These are phyloP conservation scores for human (Homo sapiens) DNA, from an alignment of 2,113 vertebrate species.

Conservation along the genomic window DNA sequence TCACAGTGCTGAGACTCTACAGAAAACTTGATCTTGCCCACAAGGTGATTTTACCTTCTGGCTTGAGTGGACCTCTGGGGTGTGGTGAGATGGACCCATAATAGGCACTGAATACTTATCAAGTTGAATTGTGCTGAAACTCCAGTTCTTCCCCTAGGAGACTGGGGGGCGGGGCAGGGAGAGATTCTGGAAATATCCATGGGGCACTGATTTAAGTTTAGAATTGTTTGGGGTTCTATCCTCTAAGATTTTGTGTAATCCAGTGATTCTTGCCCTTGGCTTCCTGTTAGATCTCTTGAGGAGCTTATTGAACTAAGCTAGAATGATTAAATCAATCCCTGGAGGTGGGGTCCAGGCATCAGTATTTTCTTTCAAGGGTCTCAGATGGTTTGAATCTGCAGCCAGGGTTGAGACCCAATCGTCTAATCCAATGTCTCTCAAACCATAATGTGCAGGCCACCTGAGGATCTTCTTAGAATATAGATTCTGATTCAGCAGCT, in stretches of 20 bases:
- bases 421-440: neutral
- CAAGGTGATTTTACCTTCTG: neutral
- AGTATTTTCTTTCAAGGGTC: neutral
- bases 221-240: slow-evolving; percentile 13
- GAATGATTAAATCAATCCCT: neutral
- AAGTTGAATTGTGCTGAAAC: slow-evolving; percentile 45
- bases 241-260: slow-evolving; percentile 1
- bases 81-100: neutral
- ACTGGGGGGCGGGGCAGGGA: neutral
- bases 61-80: neutral
- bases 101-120: neutral
- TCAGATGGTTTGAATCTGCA: neutral
- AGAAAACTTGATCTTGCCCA: neutral
- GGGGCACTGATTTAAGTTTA: slow-evolving; percentile 7
- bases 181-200: neutral
- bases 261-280: neutral
- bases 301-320: neutral
- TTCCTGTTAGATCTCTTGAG: neutral
- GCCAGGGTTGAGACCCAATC: neutral
- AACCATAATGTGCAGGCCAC: neutral
- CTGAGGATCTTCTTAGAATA: neutral
- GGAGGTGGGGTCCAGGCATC: neutral
- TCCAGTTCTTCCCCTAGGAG: neutral
- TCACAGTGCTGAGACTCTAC: neutral
- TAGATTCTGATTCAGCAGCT: neutral